phyloP scores from a whole-genome alignment of 2,888 invertebrate genomes.

The Pollenia labialis region DNA sequence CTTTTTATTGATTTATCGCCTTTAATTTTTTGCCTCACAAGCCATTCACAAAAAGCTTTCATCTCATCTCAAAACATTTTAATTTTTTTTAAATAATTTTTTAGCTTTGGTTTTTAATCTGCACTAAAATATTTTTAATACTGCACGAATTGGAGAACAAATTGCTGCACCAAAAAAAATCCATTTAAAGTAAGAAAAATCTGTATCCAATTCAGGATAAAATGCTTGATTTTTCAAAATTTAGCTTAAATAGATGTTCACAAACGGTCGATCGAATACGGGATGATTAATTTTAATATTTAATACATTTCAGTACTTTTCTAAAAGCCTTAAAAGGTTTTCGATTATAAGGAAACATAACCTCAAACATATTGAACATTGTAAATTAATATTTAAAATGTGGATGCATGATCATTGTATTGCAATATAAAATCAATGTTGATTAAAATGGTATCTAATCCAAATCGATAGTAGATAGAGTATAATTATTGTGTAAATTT shows the following conservation, averaged over 20 bases:
- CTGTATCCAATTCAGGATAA: background rate
- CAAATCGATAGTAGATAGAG: too few species aligned
- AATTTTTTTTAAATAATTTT: background rate
- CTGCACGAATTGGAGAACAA: constrained; percentile 24
- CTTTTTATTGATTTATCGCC: constrained; percentile 12
- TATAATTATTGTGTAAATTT: too few species aligned
- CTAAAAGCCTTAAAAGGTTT: too few species aligned
- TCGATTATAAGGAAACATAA: too few species aligned
- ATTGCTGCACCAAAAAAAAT: background rate
- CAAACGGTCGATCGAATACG: too few species aligned
- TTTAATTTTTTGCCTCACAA: constrained; percentile 49
- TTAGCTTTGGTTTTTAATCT: constrained; percentile 18
- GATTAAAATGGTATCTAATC: background rate
- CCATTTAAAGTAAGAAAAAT: background rate
- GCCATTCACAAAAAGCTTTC: constrained; percentile 54
- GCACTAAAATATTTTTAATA: constrained; percentile 18
- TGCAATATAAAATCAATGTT: background rate
- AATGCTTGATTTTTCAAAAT: too few species aligned
- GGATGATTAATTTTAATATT: too few species aligned
- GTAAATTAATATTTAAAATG: background rate
- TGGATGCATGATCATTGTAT: constrained; percentile 11
- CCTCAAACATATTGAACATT: too few species aligned
- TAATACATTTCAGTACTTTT: too few species aligned
- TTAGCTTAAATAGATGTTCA: too few species aligned
- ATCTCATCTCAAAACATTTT: constrained; percentile 54